These are phyloP conservation scores for Prorops nasuta DNA, from an alignment of 1,140 invertebrate genomes.

Conservation along the genomic window DNA sequence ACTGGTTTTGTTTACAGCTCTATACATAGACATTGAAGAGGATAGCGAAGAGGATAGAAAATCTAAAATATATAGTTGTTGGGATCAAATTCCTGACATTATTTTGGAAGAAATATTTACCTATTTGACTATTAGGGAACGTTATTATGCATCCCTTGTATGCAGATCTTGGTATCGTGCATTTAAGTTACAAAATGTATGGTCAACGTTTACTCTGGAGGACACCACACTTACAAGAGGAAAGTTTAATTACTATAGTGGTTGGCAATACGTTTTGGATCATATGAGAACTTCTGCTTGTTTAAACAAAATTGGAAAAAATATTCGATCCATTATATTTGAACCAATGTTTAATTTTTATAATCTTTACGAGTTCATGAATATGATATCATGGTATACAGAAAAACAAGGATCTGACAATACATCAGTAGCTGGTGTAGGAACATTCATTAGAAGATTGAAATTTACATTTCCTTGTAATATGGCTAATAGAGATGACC, in stretches of 20 bases:
- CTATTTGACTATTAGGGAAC: slow-evolving; percentile 66
- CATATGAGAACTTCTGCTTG: slow-evolving; percentile 74
- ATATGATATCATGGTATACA: slow-evolving; percentile 72
- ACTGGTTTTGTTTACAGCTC: slow-evolving; percentile 52
- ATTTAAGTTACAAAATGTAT: slow-evolving; percentile 74
- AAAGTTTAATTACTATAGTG: slow-evolving; percentile 80
- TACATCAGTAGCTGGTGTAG: slow-evolving; percentile 53
- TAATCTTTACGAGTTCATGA: slow-evolving; percentile 84
- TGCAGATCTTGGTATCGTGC: slow-evolving; percentile 69
- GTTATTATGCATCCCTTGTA: slow-evolving; percentile 75
- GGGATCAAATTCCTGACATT: slow-evolving; percentile 73
- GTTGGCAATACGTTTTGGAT: slow-evolving; percentile 78
- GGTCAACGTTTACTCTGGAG: slow-evolving; percentile 71
- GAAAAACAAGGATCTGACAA: slow-evolving; percentile 52
- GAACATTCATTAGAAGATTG: slow-evolving; percentile 62
- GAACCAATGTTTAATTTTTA: slow-evolving; percentile 77
- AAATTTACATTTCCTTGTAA: slow-evolving; percentile 82
- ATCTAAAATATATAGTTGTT: slow-evolving; percentile 58
- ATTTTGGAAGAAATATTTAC: slow-evolving; percentile 76
- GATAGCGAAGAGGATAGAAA: slow-evolving; percentile 46
- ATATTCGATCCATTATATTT: slow-evolving; percentile 69
- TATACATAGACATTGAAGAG: slow-evolving; percentile 63
- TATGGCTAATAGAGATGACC: slow-evolving; percentile 63
- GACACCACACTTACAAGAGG: slow-evolving; percentile 73
- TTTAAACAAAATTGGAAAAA: slow-evolving; percentile 67